phyloP scores from a whole-genome alignment of 2,888 invertebrate genomes.

The Mellilla xanthometata region DNA sequence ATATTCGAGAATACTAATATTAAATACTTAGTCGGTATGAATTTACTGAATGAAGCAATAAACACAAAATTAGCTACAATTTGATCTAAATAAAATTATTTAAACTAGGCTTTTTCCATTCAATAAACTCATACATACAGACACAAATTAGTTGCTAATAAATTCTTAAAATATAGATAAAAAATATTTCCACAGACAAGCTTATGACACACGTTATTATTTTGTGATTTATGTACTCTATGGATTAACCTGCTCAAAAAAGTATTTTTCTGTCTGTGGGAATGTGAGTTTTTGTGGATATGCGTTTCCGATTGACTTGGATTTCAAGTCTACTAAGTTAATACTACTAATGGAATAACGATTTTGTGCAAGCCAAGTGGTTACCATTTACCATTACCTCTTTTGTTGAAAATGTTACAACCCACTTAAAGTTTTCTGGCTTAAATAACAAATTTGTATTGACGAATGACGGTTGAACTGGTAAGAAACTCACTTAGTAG shows the following conservation, averaged over 20 bases:
- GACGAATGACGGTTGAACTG: too few species aligned
- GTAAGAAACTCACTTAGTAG: too few species aligned
- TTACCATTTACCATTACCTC: too few species aligned
- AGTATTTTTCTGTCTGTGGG: slow-evolving; percentile 43
- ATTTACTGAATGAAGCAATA: slow-evolving; percentile 10
- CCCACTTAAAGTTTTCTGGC: too few species aligned
- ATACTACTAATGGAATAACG: too few species aligned
- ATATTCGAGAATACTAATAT: slow-evolving; percentile 17
- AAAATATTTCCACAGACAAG: slow-evolving; percentile 50
- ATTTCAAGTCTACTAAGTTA: too few species aligned
- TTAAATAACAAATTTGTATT: too few species aligned
- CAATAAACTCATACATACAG: slow-evolving; percentile 5
- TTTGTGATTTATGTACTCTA: slow-evolving; percentile 50
- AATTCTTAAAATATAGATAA: slow-evolving; percentile 17
- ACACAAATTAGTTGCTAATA: slow-evolving; percentile 9
- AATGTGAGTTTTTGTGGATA: too few species aligned
- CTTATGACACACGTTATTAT: slow-evolving; percentile 38
- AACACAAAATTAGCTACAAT: neutral
- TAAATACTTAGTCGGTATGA: slow-evolving; percentile 11
- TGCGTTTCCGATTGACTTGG: too few species aligned
- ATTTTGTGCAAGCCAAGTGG: too few species aligned
- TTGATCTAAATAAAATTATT: neutral
- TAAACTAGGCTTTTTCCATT: too few species aligned
- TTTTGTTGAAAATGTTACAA: too few species aligned
- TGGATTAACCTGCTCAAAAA: slow-evolving; percentile 49